Conservation (phyloP, 1,140 invertebrate genomes). For the Aporrectodea caliginosa region DNA sequence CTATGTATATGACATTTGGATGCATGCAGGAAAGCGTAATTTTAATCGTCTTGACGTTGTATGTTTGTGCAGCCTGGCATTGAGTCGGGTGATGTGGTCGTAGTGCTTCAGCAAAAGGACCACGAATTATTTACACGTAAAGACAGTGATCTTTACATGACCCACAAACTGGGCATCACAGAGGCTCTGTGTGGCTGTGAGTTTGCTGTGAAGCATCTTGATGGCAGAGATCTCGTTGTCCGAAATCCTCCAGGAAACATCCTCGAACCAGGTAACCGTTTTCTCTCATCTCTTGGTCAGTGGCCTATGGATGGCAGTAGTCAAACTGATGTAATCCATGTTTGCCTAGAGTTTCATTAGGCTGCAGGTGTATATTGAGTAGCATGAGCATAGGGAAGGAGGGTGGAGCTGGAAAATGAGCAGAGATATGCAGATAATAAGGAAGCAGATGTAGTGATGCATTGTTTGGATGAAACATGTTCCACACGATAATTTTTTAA, state of each 20-base stretch:
- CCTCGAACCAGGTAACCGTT: slow-evolving; percentile 70
- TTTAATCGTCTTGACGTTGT: slow-evolving; percentile 17
- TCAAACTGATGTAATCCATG: too few relatives aligned
- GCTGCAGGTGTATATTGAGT: too few relatives aligned
- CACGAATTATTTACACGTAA: slow-evolving; percentile 77
- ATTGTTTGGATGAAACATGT: too few relatives aligned
- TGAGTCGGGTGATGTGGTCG: slow-evolving; percentile 87
- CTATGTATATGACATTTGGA: too few relatives aligned
- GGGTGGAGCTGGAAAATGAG: too few relatives aligned
- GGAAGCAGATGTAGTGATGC: too few relatives aligned
- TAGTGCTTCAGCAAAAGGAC: slow-evolving; percentile 91
- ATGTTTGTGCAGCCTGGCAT: slow-evolving; percentile 77
- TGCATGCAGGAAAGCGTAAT: background rate
- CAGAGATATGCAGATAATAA: too few relatives aligned
- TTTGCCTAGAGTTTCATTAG: too few relatives aligned
- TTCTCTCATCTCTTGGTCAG: too few relatives aligned
- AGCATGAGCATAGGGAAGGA: too few relatives aligned
- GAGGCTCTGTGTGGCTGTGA: slow-evolving; percentile 96
- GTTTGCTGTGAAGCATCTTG: slow-evolving; percentile 85
- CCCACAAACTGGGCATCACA: slow-evolving; percentile 71
- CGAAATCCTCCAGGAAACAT: slow-evolving; percentile 76
- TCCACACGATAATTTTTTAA: too few relatives aligned
- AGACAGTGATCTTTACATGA: slow-evolving; percentile 80
- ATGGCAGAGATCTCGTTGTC: slow-evolving; percentile 83
- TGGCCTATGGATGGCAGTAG: too few relatives aligned